These are phyloP conservation scores for Trachops cirrhosus DNA, from an alignment of 2,797 vertebrate genomes.

Conservation along the genomic window DNA sequence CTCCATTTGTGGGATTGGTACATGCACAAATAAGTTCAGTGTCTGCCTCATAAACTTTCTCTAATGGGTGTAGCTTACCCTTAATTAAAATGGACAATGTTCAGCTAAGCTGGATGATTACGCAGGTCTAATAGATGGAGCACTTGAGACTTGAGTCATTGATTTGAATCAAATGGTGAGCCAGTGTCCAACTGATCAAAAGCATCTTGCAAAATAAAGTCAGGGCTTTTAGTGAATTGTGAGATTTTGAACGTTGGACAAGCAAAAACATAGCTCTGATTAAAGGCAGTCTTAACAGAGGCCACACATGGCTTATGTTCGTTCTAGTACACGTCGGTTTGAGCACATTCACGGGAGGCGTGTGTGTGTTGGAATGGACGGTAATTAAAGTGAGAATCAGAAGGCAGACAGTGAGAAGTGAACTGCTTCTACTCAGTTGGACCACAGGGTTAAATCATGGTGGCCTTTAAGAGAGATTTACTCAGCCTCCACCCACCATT, in stretches of 20 bases:
- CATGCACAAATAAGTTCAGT: conserved; percentile 47
- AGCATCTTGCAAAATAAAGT: conserved; percentile 45
- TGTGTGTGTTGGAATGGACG: not conserved
- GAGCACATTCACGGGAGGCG: not conserved
- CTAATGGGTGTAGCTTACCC: conserved; percentile 57
- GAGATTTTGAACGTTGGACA: not conserved
- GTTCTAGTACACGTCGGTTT: not conserved
- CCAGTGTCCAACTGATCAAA: conserved; percentile 48
- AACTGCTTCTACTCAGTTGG: not conserved
- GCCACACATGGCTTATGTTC: conserved; percentile 2
- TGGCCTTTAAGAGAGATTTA: not conserved
- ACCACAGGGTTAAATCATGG: not conserved
- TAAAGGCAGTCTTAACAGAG: not conserved
- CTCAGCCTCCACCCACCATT: not conserved
- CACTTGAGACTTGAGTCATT: conserved; percentile 67
- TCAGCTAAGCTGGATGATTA: conserved; percentile 61
- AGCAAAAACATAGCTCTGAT: not conserved
- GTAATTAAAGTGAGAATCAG: not conserved
- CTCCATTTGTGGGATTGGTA: conserved; percentile 42
- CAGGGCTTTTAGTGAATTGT: not conserved
- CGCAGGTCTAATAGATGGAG: conserved; percentile 61
- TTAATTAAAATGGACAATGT: conserved; percentile 74
- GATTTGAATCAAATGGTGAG: conserved; percentile 56
- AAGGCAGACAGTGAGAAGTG: not conserved
- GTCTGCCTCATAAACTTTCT: conserved; percentile 68